Evolutionary conservation across 2,888 invertebrate genomes (phyloP).

Genomic region (Arctia plantaginis): DNA sequence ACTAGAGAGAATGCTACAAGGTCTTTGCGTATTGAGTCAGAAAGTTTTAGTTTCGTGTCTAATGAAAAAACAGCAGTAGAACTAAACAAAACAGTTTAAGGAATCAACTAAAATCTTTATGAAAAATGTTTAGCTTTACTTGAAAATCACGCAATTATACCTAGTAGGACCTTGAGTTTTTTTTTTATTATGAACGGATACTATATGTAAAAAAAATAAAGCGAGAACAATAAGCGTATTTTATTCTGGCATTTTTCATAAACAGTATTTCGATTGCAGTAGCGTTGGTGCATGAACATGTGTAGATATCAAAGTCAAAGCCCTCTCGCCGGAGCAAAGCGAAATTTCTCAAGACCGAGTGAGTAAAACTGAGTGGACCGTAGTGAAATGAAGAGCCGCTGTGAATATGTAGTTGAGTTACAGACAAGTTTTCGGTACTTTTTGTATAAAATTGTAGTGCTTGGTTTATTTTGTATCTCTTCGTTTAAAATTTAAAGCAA

Average conservation of each 20-base stretch:
- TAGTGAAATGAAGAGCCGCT: background rate
- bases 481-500: background rate
- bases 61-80: too few species aligned
- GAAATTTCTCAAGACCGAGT: background rate
- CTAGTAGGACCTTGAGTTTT: too few species aligned
- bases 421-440: background rate
- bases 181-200: too few species aligned
- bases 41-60: too few species aligned
- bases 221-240: background rate
- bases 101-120: too few species aligned
- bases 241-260: background rate
- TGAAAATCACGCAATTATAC: too few species aligned
- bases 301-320: background rate
- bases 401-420: background rate
- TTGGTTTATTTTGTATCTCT: background rate
- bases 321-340: background rate
- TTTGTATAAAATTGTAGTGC: background rate
- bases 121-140: too few species aligned
- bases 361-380: background rate
- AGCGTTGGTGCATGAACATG: background rate
- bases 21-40: too few species aligned
- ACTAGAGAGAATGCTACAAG: too few species aligned
- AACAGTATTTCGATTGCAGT: background rate
- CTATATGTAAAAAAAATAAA: background rate
- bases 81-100: too few species aligned